Conservation (phyloP, 2,797 vertebrate genomes). For the Hypotaenidia philippensis region DNA sequence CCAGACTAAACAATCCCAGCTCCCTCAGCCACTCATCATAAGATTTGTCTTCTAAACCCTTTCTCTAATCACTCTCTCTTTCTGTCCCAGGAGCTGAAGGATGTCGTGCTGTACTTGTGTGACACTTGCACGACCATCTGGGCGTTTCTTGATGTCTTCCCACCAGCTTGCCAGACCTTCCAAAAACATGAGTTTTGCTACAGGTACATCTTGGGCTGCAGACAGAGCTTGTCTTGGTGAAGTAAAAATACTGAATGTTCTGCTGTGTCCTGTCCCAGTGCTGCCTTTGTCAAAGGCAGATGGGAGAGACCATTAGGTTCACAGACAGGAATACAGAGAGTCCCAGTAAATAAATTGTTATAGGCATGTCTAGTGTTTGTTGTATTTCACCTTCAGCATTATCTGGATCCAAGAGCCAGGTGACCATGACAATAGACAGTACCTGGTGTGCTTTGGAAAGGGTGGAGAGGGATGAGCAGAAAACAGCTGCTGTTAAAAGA, state of each 20-base stretch:
- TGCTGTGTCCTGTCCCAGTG: not conserved
- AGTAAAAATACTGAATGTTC: not conserved
- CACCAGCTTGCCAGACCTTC: conserved; percentile 89
- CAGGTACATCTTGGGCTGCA: conserved; percentile 82
- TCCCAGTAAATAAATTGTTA: not conserved
- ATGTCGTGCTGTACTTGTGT: conserved; percentile 91
- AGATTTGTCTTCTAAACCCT: not conserved
- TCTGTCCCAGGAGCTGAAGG: conserved; percentile 87
- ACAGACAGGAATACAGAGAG: not conserved
- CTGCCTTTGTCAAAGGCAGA: not conserved
- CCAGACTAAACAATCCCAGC: too few relatives aligned
- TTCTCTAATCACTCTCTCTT: conserved; percentile 17
- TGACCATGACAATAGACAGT: not conserved
- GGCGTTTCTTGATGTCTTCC: conserved; percentile 94
- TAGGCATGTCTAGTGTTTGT: not conserved
- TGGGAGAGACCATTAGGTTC: not conserved
- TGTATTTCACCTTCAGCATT: not conserved
- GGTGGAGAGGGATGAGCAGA: not conserved
- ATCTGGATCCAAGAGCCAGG: not conserved
- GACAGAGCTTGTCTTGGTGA: not conserved
- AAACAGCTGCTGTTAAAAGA: not conserved
- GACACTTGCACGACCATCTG: conserved; percentile 93
- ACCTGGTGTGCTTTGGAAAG: not conserved
- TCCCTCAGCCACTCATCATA: too few relatives aligned
- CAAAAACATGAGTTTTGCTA: conserved; percentile 90